Percentiles rank a stretch among this genome's conserved stretches.
Evolutionary conservation across 2,797 vertebrate species (phyloP).

Genomic region (Takifugu ocellatus): DNA sequence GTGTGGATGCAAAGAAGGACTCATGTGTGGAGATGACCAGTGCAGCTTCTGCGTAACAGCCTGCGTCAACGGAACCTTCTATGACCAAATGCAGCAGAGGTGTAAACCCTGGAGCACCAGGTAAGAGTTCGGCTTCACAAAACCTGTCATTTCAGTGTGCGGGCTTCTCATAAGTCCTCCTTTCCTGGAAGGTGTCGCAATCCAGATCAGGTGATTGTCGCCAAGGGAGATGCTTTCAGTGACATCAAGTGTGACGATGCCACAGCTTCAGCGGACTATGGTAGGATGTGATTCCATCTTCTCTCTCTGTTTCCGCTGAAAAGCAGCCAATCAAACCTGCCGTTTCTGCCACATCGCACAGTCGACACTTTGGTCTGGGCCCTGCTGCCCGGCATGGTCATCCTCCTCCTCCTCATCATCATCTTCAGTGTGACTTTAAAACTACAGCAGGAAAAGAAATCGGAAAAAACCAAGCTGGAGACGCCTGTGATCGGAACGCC

Average conservation of each 20-base stretch:
- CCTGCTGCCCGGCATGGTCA: accelerated
- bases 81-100: conserved; percentile 56
- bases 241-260: conserved; percentile 50
- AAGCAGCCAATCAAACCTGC: neutral
- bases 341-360: neutral
- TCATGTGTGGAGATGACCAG: conserved; percentile 39
- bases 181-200: conserved; percentile 56
- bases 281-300: conserved; percentile 14
- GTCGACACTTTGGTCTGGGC: neutral
- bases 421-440: neutral
- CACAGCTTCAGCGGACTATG: neutral
- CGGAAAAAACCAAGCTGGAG: neutral
- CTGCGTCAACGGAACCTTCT: conserved; percentile 67
- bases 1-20: conserved; percentile 65
- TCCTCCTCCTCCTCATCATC: neutral
- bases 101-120: conserved; percentile 67
- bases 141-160: neutral
- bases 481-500: conserved; percentile 25
- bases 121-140: conserved; percentile 39
- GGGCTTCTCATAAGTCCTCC: neutral
- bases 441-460: neutral
- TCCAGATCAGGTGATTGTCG: conserved; percentile 12
- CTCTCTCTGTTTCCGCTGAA: neutral
- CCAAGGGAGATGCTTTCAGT: conserved; percentile 30
- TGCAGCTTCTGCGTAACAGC: conserved; percentile 60